Evolutionary conservation across 1,140 invertebrate genomes (phyloP).

Genomic region (Brachionus plicatilis): DNA sequence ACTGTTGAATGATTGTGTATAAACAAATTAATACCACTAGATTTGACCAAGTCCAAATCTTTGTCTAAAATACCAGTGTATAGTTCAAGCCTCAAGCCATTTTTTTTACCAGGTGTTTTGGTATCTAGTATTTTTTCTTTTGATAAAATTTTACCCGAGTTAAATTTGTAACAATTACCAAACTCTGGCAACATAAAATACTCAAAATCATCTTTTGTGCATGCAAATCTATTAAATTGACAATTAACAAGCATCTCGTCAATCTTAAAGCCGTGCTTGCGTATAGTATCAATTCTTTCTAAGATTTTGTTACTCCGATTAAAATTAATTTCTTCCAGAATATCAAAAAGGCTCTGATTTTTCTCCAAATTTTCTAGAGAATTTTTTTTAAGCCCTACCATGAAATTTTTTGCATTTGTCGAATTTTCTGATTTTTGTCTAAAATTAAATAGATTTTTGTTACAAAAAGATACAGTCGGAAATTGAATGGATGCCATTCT

Average conservation of each 20-base stretch:
- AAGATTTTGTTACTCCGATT: no score
- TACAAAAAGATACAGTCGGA: conserved; percentile 8
- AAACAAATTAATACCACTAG: background rate
- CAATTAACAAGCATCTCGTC: background rate
- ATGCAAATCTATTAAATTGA: background rate
- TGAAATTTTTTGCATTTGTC: no score
- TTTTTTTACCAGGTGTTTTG: background rate
- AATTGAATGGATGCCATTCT: background rate
- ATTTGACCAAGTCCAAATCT: background rate
- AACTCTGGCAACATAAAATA: background rate
- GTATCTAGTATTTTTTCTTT: background rate
- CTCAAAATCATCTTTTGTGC: background rate
- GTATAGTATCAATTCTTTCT: no score
- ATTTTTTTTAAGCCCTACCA: no score
- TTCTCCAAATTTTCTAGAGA: no score
- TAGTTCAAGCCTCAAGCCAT: background rate
- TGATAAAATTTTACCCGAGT: background rate
- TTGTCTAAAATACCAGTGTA: background rate
- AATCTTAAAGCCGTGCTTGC: background rate
- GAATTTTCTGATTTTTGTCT: background rate
- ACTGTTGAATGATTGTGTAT: background rate
- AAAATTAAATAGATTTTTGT: background rate
- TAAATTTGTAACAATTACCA: conserved; percentile 12
- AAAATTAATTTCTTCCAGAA: no score
- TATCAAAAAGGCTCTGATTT: no score